Base-by-base conservation (phyloP, 2,113 vertebrate genomes). In the Rousettus leschenaultii region DNA sequence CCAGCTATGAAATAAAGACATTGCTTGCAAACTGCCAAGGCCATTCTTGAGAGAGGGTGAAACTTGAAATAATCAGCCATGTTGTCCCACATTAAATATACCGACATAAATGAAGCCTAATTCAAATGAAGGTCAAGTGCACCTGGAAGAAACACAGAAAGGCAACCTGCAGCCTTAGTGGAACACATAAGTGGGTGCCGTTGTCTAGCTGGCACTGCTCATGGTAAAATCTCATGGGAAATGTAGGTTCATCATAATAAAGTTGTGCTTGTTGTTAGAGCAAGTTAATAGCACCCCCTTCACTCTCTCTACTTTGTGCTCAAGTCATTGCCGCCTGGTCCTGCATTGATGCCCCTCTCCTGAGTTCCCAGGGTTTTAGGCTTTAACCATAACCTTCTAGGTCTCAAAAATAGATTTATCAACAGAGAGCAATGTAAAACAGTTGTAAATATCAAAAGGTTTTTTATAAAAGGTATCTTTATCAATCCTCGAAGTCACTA, bases 1-100 rank as follows among this genome's bases (percentile, higher is more conserved):
- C 73, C 90, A 82, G 24, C 14, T 82, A 30, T 96, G 83, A 86
- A 82, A 95, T 51, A 87, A 93, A 83, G 68, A 82, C 3, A 59
- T 53, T 66, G 5, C 48, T 89, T 86, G 51, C 59, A 95, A 48
- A 80, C 40, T 65, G 33, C 30, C 85, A 84, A 61, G n/a, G 26
- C 63, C 33, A 59, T 78, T 97, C 51, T 30, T 84, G 40, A 18
- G 85, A 65, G 48, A 80, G n/a, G 66, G 51, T 83, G 38, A 57
- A 83, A 75, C 53, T 38, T 83, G 40, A 30, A 94, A 59, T 59
- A 87, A 80, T 82, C 51, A 78, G 40, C 33, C 22, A 3, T 26
- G 0, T 91, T 73, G 71, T 63, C 75, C 43, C 35, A 89, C 68
- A 28, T 45, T 73, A 73, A 92, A 83, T 92, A 91, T 79, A 85